phyloP scores from a whole-genome alignment of 2,888 invertebrate genomes.

The Drosophila prolongata region DNA sequence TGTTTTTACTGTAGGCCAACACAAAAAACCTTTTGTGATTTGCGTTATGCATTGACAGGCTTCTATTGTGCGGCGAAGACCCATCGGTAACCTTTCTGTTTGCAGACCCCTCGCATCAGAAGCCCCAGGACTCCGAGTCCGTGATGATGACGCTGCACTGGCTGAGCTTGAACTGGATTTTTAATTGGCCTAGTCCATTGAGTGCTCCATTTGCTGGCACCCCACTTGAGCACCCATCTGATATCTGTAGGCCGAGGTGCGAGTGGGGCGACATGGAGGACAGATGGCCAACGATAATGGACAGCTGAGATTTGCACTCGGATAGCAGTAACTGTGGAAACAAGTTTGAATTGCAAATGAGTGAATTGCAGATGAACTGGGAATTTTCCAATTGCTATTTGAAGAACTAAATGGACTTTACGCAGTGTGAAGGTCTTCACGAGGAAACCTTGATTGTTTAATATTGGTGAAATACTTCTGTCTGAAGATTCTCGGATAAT shows the following conservation, averaged over 20 bases:
- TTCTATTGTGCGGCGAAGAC: conserved; percentile 18
- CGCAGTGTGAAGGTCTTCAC: not conserved
- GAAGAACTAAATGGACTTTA: conserved; percentile 6
- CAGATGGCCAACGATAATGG: conserved; percentile 33
- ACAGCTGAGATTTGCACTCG: conserved; percentile 42
- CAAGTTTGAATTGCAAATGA: conserved; percentile 36
- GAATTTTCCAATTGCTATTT: conserved; percentile 16
- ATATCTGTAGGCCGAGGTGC: conserved; percentile 7
- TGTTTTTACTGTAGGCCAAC: not conserved
- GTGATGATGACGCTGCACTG: conserved; percentile 12
- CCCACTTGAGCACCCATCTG: conserved; percentile 3
- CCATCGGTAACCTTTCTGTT: conserved; percentile 8
- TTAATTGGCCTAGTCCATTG: conserved; percentile 54
- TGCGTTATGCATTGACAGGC: conserved; percentile 33
- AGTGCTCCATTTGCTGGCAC: conserved; percentile 32
- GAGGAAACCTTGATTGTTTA: not conserved
- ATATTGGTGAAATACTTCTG: not conserved
- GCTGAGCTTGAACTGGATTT: conserved; percentile 44
- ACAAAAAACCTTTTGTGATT: conserved; percentile 12
- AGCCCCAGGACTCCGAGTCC: not conserved
- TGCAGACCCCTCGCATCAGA: conserved; percentile 3
- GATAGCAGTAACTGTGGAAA: conserved; percentile 36
- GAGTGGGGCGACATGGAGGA: not conserved
- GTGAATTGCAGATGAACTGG: conserved; percentile 26
- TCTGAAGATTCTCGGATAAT: not conserved